These are phyloP conservation scores for Trogon surrucura DNA, from an alignment of 2,113 vertebrate species.

Conservation along the genomic window DNA sequence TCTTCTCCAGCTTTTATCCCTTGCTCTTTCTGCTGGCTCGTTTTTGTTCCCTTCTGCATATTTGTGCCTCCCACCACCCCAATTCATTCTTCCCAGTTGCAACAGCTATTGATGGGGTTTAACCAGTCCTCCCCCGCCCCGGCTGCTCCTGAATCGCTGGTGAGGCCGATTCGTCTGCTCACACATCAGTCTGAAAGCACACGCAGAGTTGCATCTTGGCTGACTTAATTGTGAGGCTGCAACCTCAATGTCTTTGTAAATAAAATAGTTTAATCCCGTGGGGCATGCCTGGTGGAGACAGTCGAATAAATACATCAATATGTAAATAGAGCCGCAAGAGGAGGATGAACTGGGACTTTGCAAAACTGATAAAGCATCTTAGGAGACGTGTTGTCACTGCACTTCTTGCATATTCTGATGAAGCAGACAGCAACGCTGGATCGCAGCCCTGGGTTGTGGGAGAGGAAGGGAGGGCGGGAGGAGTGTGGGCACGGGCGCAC, in stretches of 20 bases:
- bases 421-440: slow-evolving; percentile 16
- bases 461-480: slow-evolving; percentile 3
- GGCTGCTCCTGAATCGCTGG: not conserved
- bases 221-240: slow-evolving; percentile 23
- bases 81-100: not conserved
- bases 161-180: not conserved
- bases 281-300: slow-evolving; percentile 35
- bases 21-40: not conserved
- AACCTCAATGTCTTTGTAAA: slow-evolving; percentile 63
- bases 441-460: not conserved
- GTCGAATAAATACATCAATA: slow-evolving; percentile 68
- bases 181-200: slow-evolving; percentile 26
- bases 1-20: not conserved
- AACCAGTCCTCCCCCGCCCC: not conserved
- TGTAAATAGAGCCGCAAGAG: slow-evolving; percentile 66
- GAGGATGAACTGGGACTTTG: slow-evolving; percentile 48
- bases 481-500: not conserved
- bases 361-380: slow-evolving; percentile 65
- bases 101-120: slow-evolving; percentile 24
- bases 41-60: not conserved
- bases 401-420: slow-evolving; percentile 39
- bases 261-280: slow-evolving; percentile 58
- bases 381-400: slow-evolving; percentile 20
- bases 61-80: not conserved
- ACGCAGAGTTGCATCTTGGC: slow-evolving; percentile 22